Evolutionary conservation across 2,113 vertebrate species (phyloP), one percentile per base, ranked within the genome.

Genomic region (Chiloscyllium plagiosum): DNA sequence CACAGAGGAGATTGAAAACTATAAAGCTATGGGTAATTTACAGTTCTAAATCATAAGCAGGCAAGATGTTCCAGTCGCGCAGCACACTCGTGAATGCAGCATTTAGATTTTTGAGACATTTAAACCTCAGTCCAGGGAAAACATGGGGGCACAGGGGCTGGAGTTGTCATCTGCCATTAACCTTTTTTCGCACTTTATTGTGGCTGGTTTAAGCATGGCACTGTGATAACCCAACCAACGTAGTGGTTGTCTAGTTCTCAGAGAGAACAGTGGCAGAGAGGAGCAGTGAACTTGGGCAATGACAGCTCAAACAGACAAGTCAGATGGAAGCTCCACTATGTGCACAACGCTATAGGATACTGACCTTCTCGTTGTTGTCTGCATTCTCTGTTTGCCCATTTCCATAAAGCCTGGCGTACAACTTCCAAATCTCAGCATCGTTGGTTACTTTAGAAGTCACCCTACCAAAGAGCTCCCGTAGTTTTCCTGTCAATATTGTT

Each of bases 311-410:
- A 89, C 17, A 89, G 47, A 89, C 29, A 61, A 33, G 50, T 29
- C 50, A 29, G 7, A 89, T 22, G n/a, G 20, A 37, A 37, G 33
- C 17, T 66, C 61, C 17, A 0, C 2, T 13, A 69, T 12, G 7
- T 69, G n/a, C 65, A 94, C 8, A 47, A 10, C 8, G 22, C 1
- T 66, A 68, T 8, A 6, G 12, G 24, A 69, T 4, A 92, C 96
- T 86, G 56, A 99, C 99, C 98, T 99, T 99, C 47, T 99, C 98
- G 1, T 98, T 98, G 95, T 99, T 98, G 85, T 98, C 98, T 24
- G 96, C 86, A 80, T 96, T 97, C 47, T 96, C 96, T 80, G 97
- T 98, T 96, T 96, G 97, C 6, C 99, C 99, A 0, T 98, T 97
- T 42, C 98, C 98, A 50, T 98, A 98, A 0, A 99, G 97, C 4